phyloP scores from a whole-genome alignment of 2,888 invertebrate genomes.

The Ophioninae sp. region DNA sequence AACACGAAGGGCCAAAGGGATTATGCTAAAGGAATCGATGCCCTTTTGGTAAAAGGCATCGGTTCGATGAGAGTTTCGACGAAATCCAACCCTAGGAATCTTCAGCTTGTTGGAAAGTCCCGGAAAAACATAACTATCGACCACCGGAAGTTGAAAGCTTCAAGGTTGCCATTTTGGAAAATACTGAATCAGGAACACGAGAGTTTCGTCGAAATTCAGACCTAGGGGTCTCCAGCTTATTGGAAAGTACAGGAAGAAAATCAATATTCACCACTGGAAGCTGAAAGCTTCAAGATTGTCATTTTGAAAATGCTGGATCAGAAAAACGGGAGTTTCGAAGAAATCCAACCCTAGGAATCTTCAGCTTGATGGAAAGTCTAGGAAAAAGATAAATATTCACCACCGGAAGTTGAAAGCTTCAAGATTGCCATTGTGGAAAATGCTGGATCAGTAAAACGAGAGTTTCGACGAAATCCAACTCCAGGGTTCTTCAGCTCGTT shows the following conservation, averaged over 20 bases:
- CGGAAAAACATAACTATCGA: constrained; percentile 3
- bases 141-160: neutral
- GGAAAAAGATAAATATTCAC: constrained; percentile 12
- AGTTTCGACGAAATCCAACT: too few species aligned
- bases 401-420: neutral
- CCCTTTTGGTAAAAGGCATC: neutral
- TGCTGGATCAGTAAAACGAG: constrained; percentile 20
- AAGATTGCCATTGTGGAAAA: constrained; percentile 20
- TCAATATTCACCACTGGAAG: too few species aligned
- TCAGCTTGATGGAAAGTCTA: neutral
- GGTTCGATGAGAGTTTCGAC: neutral
- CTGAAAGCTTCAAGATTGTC: too few species aligned
- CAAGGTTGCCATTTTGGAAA: constrained; percentile 19
- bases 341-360: neutral
- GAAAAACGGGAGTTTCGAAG: too few species aligned
- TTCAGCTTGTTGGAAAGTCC: neutral
- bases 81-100: neutral
- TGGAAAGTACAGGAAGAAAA: too few species aligned
- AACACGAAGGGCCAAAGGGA: neutral
- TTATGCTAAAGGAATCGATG: too few species aligned
- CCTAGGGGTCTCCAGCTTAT: too few species aligned
- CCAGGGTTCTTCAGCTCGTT: too few species aligned
- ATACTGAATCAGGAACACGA: constrained; percentile 19
- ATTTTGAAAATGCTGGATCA: too few species aligned
- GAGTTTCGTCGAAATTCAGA: too few species aligned